Evolutionary conservation across 2,113 vertebrate genomes (phyloP), one percentile per base, ranked within the genome.

Genomic region (Microtus ochrogaster): DNA sequence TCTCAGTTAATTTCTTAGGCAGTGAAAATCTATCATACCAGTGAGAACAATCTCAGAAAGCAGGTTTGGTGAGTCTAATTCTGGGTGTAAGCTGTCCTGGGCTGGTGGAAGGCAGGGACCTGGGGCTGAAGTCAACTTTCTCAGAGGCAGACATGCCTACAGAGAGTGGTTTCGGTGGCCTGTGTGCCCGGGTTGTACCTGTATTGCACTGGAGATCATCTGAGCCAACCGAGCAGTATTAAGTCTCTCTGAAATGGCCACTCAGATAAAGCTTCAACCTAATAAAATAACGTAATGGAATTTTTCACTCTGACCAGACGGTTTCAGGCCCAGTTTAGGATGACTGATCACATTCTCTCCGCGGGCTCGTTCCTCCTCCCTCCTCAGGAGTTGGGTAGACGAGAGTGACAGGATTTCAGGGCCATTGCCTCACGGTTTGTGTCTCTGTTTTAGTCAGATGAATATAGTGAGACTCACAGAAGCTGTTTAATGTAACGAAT

Each of bases 231-330:
- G 21, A 76, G 47, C 14, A 68, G 41, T 14, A 49, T 26, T 73
- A 63, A 90, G 65, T 74, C 66, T 81, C 65, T 92, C 90, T 94
- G 85, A 90, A 97, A 94, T 82, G 76, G 94, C 65, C 39, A 24
- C 74, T 92, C 55, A 73, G 72, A 66, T 61, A 65, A 7, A 41
- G 73, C 19, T 6, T 90, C 41, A 6, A 95, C 61, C 52, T 89
- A 78, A 86, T 94, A 96, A 94, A 92, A 92, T 55, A 94, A 72
- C 39, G 39, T 90, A 89, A 73, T 92, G 82, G 85, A 30, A 82
- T 96, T 96, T 96, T 92, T 82, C 44, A 26, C 81, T 89, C 78
- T 55, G 78, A 74, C 91, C 77, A 89, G 68, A 86, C 89, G 91
- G 87, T 78, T 97, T 92, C 13, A 21, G 92, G 28, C 61, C n/a